Evolutionary conservation across 2,888 invertebrate genomes (phyloP), one percentile per base, ranked within the genome.

Genomic region (Synergus gifuensis): DNA sequence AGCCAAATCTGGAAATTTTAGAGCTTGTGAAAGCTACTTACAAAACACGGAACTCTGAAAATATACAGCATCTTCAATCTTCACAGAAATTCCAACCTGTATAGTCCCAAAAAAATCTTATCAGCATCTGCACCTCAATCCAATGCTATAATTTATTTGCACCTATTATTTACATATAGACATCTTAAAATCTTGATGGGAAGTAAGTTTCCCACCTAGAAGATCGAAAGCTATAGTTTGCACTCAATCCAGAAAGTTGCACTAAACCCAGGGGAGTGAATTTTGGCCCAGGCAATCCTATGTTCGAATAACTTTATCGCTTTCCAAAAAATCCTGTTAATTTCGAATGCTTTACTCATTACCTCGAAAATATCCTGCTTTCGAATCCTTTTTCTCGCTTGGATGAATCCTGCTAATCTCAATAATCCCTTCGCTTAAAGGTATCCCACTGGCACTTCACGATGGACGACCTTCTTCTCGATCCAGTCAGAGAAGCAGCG

Each of bases 381-480:
- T 60, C 22, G 28, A 62, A 66, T 12, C 28, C 22, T 62, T 62
- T 40, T 12, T n/a, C 42, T 11, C 18, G 40, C 42, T 40, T 66
- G 66, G 18, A 66, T 42, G 8, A 66, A n/a, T 5, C n/a, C 42
- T 66, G n/a, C 40, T 66, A 66, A 66, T 40, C n/a, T 66, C n/a
- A 66, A 62, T 62, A 69, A 69, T 62, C 42, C 62, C 42, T 54
- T 44, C 36, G 14, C 28, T 80, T 49, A n/a, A 92, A 94, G 94
- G 94, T 89, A 94, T 94, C 85, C 94, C 94, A 86, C 85, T 94
- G 90, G 93, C 95, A 86, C 93, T 95, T 88, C 94, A 95, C 89
- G 93, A 93, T 91, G 93, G 94, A 66, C 87, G 92, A 92, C 94
- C 94, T 76, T 94, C 94, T 81, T 94, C 94, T 85, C 93, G 94